Evolutionary conservation across 2,888 invertebrate species (phyloP).

Genomic region (Iphiclides podalirius): DNA sequence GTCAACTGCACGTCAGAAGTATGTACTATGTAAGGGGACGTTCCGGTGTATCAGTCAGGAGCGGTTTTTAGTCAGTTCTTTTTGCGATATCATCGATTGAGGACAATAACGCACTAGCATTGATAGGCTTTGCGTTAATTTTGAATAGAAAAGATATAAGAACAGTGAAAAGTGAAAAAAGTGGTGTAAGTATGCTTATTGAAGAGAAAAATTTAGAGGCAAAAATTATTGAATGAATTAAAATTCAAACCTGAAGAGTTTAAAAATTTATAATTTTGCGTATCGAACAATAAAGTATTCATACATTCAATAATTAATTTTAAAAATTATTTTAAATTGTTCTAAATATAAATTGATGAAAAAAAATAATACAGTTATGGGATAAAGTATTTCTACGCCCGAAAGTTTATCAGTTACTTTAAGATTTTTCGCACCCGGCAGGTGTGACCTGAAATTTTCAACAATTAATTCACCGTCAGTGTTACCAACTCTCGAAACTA

Average conservation of each 20-base stretch:
- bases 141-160: constrained; percentile 27
- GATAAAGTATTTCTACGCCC: constrained; percentile 26
- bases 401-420: constrained; percentile 29
- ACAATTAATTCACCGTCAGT: no score
- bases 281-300: no score
- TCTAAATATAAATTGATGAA: constrained; percentile 27
- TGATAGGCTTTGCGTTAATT: constrained; percentile 30
- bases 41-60: constrained; percentile 31
- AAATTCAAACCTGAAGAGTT: constrained; percentile 28
- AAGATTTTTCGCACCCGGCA: constrained; percentile 6
- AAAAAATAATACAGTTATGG: constrained; percentile 27
- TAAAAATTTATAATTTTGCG: no score
- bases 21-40: constrained; percentile 28
- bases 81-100: constrained; percentile 31
- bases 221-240: not conserved
- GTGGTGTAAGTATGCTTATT: constrained; percentile 22
- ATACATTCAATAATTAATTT: constrained; percentile 28
- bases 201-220: constrained; percentile 24
- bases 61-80: constrained; percentile 32
- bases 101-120: constrained; percentile 28
- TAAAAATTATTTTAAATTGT: constrained; percentile 21
- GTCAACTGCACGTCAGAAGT: constrained; percentile 28
- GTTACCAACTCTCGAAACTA: no score
- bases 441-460: no score
- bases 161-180: constrained; percentile 25